Percentiles rank a stretch among this genome's conserved stretches.
Conservation (phyloP, 2,113 vertebrate genomes). For the Chaetorhynchus papuensis region DNA sequence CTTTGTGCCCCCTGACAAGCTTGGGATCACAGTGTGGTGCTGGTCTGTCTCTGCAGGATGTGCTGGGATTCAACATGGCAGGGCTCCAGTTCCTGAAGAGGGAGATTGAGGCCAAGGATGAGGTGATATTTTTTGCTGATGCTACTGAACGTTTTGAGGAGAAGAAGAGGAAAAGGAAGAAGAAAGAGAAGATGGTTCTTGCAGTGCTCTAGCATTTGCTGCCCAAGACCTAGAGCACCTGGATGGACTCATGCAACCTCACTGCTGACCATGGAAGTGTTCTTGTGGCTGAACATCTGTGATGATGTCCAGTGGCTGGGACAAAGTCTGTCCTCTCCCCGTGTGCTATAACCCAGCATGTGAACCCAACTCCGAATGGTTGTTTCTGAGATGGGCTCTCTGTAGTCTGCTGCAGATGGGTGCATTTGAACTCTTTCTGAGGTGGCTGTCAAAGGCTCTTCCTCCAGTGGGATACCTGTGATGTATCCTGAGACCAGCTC, state of each 20-base stretch:
- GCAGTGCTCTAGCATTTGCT: slow-evolving; percentile 73
- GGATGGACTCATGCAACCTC: neutral
- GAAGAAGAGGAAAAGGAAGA: slow-evolving; percentile 87
- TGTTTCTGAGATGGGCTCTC: neutral
- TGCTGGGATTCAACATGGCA: slow-evolving; percentile 91
- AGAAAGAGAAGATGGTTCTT: slow-evolving; percentile 85
- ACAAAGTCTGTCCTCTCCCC: neutral
- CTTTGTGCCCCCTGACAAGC: neutral
- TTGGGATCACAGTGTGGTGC: neutral
- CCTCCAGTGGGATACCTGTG: neutral
- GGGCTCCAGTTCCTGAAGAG: slow-evolving; percentile 90
- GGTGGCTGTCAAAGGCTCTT: neutral
- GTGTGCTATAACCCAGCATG: neutral
- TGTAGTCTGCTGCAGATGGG: neutral
- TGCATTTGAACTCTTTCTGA: neutral
- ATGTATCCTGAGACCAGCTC: neutral
- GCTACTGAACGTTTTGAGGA: slow-evolving; percentile 85
- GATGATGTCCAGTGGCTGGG: neutral
- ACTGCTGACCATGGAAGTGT: neutral
- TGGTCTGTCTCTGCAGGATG: slow-evolving; percentile 73
- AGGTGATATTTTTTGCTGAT: slow-evolving; percentile 92
- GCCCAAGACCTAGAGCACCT: neutral
- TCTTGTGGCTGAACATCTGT: neutral
- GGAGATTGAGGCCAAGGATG: slow-evolving; percentile 90
- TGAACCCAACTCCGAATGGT: neutral